phyloP scores from a whole-genome alignment of 2,888 invertebrate species.

The Danaus chrysippus region DNA sequence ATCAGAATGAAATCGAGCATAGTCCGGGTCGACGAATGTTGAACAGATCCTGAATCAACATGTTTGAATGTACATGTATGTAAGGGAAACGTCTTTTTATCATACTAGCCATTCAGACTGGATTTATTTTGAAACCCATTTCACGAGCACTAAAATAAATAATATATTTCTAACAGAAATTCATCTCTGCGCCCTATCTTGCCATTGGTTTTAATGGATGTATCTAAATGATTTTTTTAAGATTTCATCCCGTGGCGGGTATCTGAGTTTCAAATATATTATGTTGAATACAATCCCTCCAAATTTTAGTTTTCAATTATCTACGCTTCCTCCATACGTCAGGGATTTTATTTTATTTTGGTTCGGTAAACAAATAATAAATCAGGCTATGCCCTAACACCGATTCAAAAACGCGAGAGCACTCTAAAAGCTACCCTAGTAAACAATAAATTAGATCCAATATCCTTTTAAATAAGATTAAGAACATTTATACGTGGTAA shows the following conservation, averaged over 20 bases:
- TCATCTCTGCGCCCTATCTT: too few relatives aligned
- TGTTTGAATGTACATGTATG: conserved; percentile 12
- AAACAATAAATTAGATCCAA: conserved; percentile 29
- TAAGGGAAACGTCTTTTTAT: conserved; percentile 14
- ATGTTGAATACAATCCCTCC: too few relatives aligned
- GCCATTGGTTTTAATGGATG: too few relatives aligned
- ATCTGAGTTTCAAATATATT: too few relatives aligned
- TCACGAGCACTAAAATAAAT: neutral
- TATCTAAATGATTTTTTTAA: too few relatives aligned
- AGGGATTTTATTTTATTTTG: conserved; percentile 39
- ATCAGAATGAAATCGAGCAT: conserved; percentile 24
- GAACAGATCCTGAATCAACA: conserved; percentile 26
- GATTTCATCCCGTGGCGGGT: too few relatives aligned
- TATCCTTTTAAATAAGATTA: conserved; percentile 28
- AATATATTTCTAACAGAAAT: neutral
- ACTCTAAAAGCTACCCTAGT: conserved; percentile 30
- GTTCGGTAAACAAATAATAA: conserved; percentile 44
- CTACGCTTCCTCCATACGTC: conserved; percentile 36
- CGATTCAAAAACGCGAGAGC: conserved; percentile 19
- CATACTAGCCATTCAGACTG: neutral
- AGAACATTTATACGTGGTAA: conserved; percentile 14
- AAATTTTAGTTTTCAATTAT: neutral
- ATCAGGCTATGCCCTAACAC: conserved; percentile 30
- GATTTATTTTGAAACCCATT: neutral
- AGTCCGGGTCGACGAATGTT: conserved; percentile 23